A percentile compares a stretch with the other conserved stretches of the same genome.
phyloP scores from a whole-genome alignment of 2,888 invertebrate genomes.

The Xylophagus ater region DNA sequence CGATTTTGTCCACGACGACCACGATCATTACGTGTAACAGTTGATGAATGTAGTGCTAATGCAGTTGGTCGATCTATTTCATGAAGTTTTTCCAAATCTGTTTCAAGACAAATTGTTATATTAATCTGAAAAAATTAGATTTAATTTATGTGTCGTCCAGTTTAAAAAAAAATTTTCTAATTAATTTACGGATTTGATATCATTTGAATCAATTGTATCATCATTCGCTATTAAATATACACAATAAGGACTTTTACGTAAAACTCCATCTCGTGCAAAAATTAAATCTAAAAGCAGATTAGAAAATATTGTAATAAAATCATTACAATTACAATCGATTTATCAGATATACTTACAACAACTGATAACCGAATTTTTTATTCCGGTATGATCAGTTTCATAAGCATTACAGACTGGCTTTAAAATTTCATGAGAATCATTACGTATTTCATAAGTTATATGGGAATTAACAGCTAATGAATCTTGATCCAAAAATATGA shows the following conservation, averaged over 20 bases:
- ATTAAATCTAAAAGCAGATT: constrained; percentile 25
- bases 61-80: constrained; percentile 31
- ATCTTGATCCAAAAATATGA: constrained; percentile 35
- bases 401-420: constrained; percentile 31
- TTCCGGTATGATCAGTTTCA: constrained; percentile 33
- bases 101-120: constrained; percentile 37
- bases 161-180: background rate
- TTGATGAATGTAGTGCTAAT: constrained; percentile 23
- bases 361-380: constrained; percentile 33
- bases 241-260: constrained; percentile 38
- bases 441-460: constrained; percentile 29
- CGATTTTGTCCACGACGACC: constrained; percentile 6
- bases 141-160: too few species aligned
- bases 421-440: constrained; percentile 29
- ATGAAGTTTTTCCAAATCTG: constrained; percentile 30
- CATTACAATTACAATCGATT: background rate
- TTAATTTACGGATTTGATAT: constrained; percentile 21
- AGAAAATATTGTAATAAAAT: background rate
- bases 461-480: constrained; percentile 31
- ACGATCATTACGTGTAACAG: constrained; percentile 3
- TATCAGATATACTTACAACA: constrained; percentile 30
- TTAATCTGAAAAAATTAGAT: constrained; percentile 25
- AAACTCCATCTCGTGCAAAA: constrained; percentile 31
- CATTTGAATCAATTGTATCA: constrained; percentile 34
- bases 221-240: constrained; percentile 45